phyloP scores from a whole-genome alignment of 2,113 vertebrate species.

The Amphiprion percula region DNA sequence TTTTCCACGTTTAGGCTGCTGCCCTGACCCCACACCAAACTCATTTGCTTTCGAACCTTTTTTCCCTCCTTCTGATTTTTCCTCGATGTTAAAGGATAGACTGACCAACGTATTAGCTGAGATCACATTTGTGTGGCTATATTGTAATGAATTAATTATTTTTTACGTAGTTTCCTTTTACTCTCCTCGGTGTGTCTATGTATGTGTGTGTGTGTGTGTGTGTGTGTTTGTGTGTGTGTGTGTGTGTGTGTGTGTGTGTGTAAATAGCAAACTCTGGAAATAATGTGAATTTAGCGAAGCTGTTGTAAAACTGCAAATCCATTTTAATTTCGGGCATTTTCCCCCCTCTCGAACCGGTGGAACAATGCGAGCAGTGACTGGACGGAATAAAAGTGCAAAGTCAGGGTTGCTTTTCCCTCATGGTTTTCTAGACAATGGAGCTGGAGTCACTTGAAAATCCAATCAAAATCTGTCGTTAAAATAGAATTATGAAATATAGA shows the following conservation, averaged over 20 bases:
- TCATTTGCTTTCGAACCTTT: conserved; percentile 38
- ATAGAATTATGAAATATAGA: background rate
- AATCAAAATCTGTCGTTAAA: background rate
- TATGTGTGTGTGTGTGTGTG: conserved; percentile 23
- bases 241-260: background rate
- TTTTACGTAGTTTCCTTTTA: too few relatives aligned
- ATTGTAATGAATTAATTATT: conserved; percentile 4
- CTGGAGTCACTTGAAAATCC: background rate
- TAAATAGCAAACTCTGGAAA: background rate
- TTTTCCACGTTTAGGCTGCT: conserved; percentile 47
- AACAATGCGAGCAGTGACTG: conserved; percentile 40
- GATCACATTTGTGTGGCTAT: conserved; percentile 1
- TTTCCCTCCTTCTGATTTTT: conserved; percentile 33
- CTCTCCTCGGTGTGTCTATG: conserved; percentile 12
- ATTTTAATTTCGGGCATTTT: conserved; percentile 23
- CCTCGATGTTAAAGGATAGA: conserved; percentile 11
- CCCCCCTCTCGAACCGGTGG: conserved; percentile 3
- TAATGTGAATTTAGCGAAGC: conserved; percentile 11
- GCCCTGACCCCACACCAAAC: conserved; percentile 48
- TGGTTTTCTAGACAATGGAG: conserved; percentile 14
- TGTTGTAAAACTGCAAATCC: background rate
- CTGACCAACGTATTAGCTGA: conserved; percentile 56
- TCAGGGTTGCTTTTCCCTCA: conserved; percentile 65
- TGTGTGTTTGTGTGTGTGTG: background rate
- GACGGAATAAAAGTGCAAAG: conserved; percentile 50